Base-by-base conservation (phyloP, 2,113 vertebrate genomes). In the Gasterosteus nipponicus region DNA sequence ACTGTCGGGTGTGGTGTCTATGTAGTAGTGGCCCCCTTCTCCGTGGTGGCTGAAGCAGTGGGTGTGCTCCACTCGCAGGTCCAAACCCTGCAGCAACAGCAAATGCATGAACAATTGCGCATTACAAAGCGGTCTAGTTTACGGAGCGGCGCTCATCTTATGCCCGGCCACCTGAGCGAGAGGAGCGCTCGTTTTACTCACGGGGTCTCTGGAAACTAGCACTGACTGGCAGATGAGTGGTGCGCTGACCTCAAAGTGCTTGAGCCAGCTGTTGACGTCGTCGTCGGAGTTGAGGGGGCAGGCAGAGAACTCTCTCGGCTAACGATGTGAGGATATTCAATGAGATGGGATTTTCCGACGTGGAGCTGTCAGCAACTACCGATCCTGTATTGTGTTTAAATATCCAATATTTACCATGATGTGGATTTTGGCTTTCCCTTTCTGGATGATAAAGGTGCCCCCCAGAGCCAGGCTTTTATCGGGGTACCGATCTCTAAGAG, bases 1-100 rank as follows among this genome's bases (percentile, higher is more conserved):
- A 0, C 54, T 92, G 39, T 97, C 96, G 0, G 97, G 97, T 0
- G 96, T 99, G 16, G 95, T 99, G 87, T 99, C 98, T 6, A 90
- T 94, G 77, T 99, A 97, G 93, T 98, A 99, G 89, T 99, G 97
- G 0, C 98, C 98, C 1, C 97, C 98, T 87, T 98, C 95, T 41
- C 97, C 97, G 0, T 98, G 97, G 49, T 95, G 95, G 89, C 97
- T 99, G 86, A 98, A 99, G 18, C 95, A 96, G 77, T 99, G 98
- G 0, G 97, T 99, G 85, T 99, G 97, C 84, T 99, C 97, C 81
- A 98, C 47, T 0, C 97, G 95, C 66, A 99, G 89, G 41, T 99
- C 98, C 38, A 98, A 93, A n/a, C 97, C 97, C 98, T 99, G 86
- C 5, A 54, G 2, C 69, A 53, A 75, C 29, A 79, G 2, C 33